These are phyloP conservation scores for Lycia hirtaria DNA, from an alignment of 2,888 invertebrate genomes.

Conservation along the genomic window DNA sequence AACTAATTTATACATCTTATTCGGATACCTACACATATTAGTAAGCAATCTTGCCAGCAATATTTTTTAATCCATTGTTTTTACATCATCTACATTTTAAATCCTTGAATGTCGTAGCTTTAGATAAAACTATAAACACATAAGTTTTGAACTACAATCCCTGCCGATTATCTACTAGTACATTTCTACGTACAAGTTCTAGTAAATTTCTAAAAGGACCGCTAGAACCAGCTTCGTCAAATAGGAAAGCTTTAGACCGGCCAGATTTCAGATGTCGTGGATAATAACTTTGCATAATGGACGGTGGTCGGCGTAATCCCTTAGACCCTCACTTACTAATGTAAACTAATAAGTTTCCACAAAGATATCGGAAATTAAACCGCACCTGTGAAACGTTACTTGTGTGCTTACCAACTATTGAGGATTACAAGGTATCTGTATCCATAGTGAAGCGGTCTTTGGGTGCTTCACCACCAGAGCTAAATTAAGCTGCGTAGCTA, in stretches of 20 bases:
- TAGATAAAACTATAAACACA: neutral
- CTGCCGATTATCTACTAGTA: neutral
- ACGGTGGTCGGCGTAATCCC: conserved; percentile 23
- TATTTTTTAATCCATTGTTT: too few species aligned
- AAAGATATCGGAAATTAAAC: conserved; percentile 25
- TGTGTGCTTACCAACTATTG: neutral
- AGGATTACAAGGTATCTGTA: neutral
- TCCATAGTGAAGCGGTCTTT: conserved; percentile 11
- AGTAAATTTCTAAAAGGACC: neutral
- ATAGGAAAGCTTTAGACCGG: conserved; percentile 5
- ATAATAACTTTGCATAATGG: conserved; percentile 20
- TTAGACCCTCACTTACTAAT: conserved; percentile 15
- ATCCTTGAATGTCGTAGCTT: neutral
- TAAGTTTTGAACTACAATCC: conserved; percentile 1
- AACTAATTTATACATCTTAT: too few species aligned
- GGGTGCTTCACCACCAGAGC: too few species aligned
- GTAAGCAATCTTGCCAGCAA: too few species aligned
- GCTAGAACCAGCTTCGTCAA: conserved; percentile 13
- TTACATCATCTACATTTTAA: too few species aligned
- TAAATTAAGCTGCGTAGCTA: too few species aligned
- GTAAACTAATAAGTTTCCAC: conserved; percentile 27
- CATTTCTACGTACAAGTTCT: too few species aligned
- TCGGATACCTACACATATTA: too few species aligned
- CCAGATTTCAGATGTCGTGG: conserved; percentile 16
- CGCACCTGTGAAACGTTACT: conserved; percentile 20